phyloP scores from a whole-genome alignment of 2,797 vertebrate species.

The Typhlichthys subterraneus region DNA sequence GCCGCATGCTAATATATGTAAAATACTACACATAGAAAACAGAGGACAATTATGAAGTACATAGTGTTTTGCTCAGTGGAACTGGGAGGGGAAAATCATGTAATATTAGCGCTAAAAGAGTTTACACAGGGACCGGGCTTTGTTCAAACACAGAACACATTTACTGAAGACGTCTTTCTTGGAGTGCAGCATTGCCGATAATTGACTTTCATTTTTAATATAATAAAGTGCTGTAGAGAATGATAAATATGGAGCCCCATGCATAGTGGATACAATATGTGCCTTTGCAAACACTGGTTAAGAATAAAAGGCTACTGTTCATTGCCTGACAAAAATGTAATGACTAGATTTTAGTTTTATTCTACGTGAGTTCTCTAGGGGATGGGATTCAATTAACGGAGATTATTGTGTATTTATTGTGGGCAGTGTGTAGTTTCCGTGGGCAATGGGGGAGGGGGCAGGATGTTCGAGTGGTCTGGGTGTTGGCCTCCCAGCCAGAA shows the following conservation, averaged over 20 bases:
- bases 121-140: not conserved
- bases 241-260: conserved; percentile 8
- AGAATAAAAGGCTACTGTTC: not conserved
- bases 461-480: no score
- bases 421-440: no score
- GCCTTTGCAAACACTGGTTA: not conserved
- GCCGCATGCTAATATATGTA: not conserved
- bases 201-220: conserved; percentile 48
- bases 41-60: conserved; percentile 16
- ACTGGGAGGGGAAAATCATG: conserved; percentile 12
- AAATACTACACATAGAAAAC: not conserved
- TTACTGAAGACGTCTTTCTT: conserved; percentile 26
- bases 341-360: no score
- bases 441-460: no score
- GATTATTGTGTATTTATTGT: no score
- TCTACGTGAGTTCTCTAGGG: no score
- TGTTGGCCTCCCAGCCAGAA: no score
- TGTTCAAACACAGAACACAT: not conserved
- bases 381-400: no score
- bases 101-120: not conserved
- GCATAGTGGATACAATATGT: not conserved
- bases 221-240: conserved; percentile 40
- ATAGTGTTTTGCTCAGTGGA: not conserved
- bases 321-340: no score
- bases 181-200: conserved; percentile 28